These are phyloP conservation scores for Baccha elongata DNA, from an alignment of 2,888 invertebrate species.

Conservation along the genomic window DNA sequence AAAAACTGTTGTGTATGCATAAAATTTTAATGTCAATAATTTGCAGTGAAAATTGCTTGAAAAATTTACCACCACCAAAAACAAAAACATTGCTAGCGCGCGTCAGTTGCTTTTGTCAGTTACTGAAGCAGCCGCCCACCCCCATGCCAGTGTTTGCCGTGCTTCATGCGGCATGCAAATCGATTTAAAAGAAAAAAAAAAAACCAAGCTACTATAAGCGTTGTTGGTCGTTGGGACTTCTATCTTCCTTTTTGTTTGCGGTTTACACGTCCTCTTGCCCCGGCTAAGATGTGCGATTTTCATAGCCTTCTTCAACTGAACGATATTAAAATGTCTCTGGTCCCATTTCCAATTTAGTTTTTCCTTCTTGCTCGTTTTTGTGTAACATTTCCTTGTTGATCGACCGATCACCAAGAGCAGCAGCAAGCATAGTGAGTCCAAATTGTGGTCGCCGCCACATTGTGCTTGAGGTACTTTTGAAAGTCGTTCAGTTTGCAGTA, in stretches of 20 bases:
- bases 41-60: slow-evolving; percentile 54
- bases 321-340: slow-evolving; percentile 72
- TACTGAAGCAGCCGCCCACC: slow-evolving; percentile 56
- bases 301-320: slow-evolving; percentile 56
- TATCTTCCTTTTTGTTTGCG: slow-evolving; percentile 6
- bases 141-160: slow-evolving; percentile 42
- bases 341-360: slow-evolving; percentile 48
- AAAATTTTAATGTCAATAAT: slow-evolving; percentile 69
- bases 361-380: slow-evolving; percentile 53
- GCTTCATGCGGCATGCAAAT: slow-evolving; percentile 66
- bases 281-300: slow-evolving; percentile 49
- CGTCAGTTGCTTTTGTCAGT: slow-evolving; percentile 55
- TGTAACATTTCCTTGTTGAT: slow-evolving; percentile 72
- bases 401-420: slow-evolving; percentile 49
- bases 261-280: slow-evolving; percentile 40
- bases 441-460: slow-evolving; percentile 30
- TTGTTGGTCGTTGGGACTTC: slow-evolving; percentile 30
- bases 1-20: slow-evolving; percentile 55
- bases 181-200: slow-evolving; percentile 56
- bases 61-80: slow-evolving; percentile 47
- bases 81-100: slow-evolving; percentile 46
- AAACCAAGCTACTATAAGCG: slow-evolving; percentile 41
- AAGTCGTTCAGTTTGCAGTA: slow-evolving; percentile 38
- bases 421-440: slow-evolving; percentile 34
- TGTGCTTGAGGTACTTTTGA: slow-evolving; percentile 60